Evolutionary conservation across 2,113 vertebrate genomes (phyloP).

Genomic region (Salvelinus fontinalis): DNA sequence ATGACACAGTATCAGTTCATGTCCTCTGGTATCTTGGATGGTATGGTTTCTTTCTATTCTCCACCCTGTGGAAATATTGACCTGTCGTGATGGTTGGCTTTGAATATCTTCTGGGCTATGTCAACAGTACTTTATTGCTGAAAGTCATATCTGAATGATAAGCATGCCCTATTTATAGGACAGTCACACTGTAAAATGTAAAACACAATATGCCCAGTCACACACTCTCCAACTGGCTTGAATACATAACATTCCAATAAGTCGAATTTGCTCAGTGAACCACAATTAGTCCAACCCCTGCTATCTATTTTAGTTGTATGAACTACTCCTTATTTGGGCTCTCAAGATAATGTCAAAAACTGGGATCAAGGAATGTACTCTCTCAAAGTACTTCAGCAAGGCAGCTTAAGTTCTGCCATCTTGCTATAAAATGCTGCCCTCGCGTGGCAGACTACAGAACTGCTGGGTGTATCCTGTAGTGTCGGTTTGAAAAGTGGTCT

Average conservation of each 20-base stretch:
- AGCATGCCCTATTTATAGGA: slow-evolving; percentile 25
- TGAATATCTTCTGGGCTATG: slow-evolving; percentile 43
- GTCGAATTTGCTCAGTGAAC: no score
- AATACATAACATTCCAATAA: background rate
- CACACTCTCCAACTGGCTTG: slow-evolving; percentile 10
- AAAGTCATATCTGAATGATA: slow-evolving; percentile 49
- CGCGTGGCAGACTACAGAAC: slow-evolving; percentile 49
- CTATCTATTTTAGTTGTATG: background rate
- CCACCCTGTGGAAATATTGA: slow-evolving; percentile 63
- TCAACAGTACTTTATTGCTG: slow-evolving; percentile 47
- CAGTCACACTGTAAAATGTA: background rate
- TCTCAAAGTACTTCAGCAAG: slow-evolving; percentile 2
- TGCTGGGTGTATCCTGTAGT: background rate
- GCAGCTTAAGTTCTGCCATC: no score
- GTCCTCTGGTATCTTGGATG: slow-evolving; percentile 26
- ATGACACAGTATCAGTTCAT: slow-evolving; percentile 8
- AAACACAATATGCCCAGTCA: slow-evolving; percentile 20
- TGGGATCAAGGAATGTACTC: background rate
- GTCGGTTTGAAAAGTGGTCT: no score
- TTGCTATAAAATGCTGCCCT: slow-evolving; percentile 56
- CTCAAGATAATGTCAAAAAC: background rate
- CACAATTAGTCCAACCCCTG: no score
- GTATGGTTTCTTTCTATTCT: slow-evolving; percentile 26
- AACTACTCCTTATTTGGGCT: background rate
- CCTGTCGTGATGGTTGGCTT: slow-evolving; percentile 31